phyloP scores from a whole-genome alignment of 2,113 vertebrate species.

The Potamarius usumacintae region DNA sequence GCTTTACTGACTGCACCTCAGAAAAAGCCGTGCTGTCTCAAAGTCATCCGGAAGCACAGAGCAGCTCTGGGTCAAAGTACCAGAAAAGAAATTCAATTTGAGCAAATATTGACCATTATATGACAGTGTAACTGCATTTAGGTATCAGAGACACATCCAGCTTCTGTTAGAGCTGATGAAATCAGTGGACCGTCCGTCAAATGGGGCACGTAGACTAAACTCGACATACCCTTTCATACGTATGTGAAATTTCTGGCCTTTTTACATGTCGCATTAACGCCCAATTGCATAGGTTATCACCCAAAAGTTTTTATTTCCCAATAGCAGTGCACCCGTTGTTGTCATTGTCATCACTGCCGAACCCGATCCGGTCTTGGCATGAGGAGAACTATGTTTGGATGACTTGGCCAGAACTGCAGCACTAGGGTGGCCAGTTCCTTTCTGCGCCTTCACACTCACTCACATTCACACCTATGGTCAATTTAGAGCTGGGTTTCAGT shows the following conservation, averaged over 20 bases:
- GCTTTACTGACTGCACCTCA: slow-evolving; percentile 70
- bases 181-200: not conserved
- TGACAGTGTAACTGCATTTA: not conserved
- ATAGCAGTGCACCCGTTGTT: too few relatives aligned
- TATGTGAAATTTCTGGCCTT: not conserved
- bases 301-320: too few relatives aligned
- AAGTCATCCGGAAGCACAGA: slow-evolving; percentile 73
- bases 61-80: slow-evolving; percentile 71
- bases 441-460: too few relatives aligned
- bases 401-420: too few relatives aligned
- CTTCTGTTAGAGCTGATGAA: not conserved
- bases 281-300: not conserved
- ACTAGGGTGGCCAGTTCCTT: too few relatives aligned
- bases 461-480: too few relatives aligned
- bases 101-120: slow-evolving; percentile 6
- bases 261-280: not conserved
- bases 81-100: slow-evolving; percentile 46
- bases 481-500: too few relatives aligned
- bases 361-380: too few relatives aligned
- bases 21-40: slow-evolving; percentile 71
- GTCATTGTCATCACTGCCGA: too few relatives aligned
- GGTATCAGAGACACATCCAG: not conserved
- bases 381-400: too few relatives aligned
- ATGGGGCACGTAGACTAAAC: not conserved
- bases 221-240: not conserved